Evolutionary conservation across 2,888 invertebrate species (phyloP).

Genomic region (Torymus auratus): DNA sequence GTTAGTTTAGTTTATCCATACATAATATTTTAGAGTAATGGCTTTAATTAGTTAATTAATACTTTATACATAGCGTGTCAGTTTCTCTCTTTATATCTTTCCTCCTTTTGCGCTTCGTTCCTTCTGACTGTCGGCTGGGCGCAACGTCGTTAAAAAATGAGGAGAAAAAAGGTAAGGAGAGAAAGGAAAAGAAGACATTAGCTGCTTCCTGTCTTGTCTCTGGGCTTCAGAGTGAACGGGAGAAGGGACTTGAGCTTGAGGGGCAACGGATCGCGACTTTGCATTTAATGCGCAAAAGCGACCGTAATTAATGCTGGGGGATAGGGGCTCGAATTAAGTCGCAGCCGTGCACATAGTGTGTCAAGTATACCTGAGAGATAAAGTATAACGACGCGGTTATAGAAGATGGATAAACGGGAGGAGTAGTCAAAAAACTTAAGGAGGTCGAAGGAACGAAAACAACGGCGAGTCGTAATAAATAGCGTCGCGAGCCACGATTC

Average conservation of each 20-base stretch:
- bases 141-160: slow-evolving; percentile 18
- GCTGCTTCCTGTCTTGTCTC: slow-evolving; percentile 2
- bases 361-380: background rate
- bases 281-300: no score
- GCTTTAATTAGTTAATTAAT: slow-evolving; percentile 73
- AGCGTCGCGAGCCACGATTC: slow-evolving; percentile 35
- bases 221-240: background rate
- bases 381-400: background rate
- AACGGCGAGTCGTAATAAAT: slow-evolving; percentile 21
- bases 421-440: no score
- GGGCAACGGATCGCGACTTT: no score
- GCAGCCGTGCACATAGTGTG: no score
- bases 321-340: no score
- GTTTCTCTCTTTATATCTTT: slow-evolving; percentile 53
- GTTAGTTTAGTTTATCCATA: slow-evolving; percentile 72
- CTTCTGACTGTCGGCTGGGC: slow-evolving; percentile 8
- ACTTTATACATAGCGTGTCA: slow-evolving; percentile 71
- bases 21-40: slow-evolving; percentile 71
- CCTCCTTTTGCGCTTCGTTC: slow-evolving; percentile 30
- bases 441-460: no score
- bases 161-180: slow-evolving; percentile 26
- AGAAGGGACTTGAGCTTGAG: no score
- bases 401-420: background rate
- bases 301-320: no score
- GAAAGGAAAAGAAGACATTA: slow-evolving; percentile 1